Percentiles rank a stretch among this genome's conserved stretches.
phyloP scores from a whole-genome alignment of 2,113 vertebrate species.

The Laticauda colubrina region DNA sequence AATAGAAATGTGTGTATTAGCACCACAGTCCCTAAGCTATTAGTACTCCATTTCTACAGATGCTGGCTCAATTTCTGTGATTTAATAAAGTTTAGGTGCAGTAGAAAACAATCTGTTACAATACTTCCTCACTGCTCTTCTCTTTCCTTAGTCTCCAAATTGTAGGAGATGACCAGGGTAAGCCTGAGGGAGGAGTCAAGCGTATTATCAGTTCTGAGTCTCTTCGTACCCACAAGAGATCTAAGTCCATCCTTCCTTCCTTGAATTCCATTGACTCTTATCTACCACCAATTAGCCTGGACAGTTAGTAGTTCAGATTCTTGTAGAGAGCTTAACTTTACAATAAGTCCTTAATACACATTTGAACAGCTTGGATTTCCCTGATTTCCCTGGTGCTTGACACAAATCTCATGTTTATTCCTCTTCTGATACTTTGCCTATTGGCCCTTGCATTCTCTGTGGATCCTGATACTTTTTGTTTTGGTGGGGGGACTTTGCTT shows the following conservation, averaged over 20 bases:
- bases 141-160: background rate
- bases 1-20: background rate
- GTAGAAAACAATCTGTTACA: background rate
- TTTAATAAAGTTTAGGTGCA: background rate
- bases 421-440: background rate
- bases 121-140: background rate
- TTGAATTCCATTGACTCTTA: background rate
- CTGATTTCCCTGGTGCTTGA: background rate
- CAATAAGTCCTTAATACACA: background rate
- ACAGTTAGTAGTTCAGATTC: background rate
- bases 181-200: background rate
- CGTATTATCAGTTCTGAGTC: background rate
- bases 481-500: fast-evolving
- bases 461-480: background rate
- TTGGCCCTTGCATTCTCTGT: background rate
- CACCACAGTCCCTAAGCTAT: background rate
- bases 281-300: background rate
- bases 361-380: background rate
- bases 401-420: background rate
- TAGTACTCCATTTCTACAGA: background rate
- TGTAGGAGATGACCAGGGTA: background rate
- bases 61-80: fast-evolving
- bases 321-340: background rate
- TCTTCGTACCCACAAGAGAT: background rate
- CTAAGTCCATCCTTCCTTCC: background rate